Evolutionary conservation across 1,140 invertebrate genomes (phyloP), one percentile per base, ranked within the genome.

Genomic region (Conopomorpha cramerella): DNA sequence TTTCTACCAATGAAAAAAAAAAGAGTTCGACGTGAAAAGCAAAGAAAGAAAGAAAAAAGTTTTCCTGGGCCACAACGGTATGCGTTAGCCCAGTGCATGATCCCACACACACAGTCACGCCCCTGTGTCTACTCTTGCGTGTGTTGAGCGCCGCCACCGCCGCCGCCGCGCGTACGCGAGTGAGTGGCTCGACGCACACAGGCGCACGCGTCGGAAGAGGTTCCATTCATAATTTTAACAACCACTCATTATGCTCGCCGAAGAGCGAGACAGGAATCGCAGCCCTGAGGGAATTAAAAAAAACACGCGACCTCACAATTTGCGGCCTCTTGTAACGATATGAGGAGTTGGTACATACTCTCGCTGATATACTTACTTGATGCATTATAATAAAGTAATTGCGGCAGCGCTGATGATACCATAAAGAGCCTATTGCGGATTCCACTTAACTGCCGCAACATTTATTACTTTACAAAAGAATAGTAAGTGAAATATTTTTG

Each of bases 181-280:
- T n/a, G 30, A 41, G 36, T 36, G 17, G 34, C 35, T 35, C 27
- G 42, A 38, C 55, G 48, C 55, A 50, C 55, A 51, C 44, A 45
- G 34, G 38, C 40, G 41, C 36, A 32, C 38, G 16, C 30, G 41
- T 50, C 45, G 30, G 51, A 58, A 56, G 55, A 61, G 51, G 53
- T 53, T 64, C 49, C 60, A 64, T 64, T 64, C 60, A 64, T 64
- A 64, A 59, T 59, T 59, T 64, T 64, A 64, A 64, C 60, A 64
- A 64, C 60, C 57, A 50, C 57, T 64, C 60, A 64, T 64, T 62
- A 62, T 57, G 39, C 44, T 46, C 29, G 40, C 28, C 49, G 38
- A 36, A 40, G 46, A 46, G 38, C 47, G 45, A 46, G 39, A 49
- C 41, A 36, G 46, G 43, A 52, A 46, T 28, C 46, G 28, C 30